Conservation (phyloP, 1,140 invertebrate genomes). For the Panonychus citri region DNA sequence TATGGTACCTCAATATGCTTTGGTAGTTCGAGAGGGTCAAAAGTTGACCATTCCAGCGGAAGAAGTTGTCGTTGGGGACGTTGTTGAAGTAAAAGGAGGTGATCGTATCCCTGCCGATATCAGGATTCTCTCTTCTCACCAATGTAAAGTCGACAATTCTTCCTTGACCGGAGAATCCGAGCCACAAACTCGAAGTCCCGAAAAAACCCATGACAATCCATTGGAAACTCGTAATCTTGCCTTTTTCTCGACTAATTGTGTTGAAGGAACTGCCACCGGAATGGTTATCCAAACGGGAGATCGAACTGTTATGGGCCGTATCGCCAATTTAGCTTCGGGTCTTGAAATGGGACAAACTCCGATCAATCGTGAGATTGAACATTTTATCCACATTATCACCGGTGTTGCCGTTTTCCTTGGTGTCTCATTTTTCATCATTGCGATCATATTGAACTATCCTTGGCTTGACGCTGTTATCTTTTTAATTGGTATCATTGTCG, state of each 20-base stretch:
- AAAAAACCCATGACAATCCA: slow-evolving; percentile 85
- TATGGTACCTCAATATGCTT: slow-evolving; percentile 26
- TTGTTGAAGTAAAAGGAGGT: slow-evolving; percentile 54
- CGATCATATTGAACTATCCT: slow-evolving; percentile 86
- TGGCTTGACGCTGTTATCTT: slow-evolving; percentile 97
- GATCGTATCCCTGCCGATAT: slow-evolving; percentile 83
- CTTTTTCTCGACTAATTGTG: slow-evolving; percentile 91
- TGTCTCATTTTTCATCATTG: slow-evolving; percentile 66
- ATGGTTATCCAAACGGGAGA: slow-evolving; percentile 92
- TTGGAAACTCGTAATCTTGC: slow-evolving; percentile 88
- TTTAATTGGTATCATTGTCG: slow-evolving; percentile 48
- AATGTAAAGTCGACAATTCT: slow-evolving; percentile 54
- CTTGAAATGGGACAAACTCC: slow-evolving; percentile 89
- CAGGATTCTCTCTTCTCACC: slow-evolving; percentile 62
- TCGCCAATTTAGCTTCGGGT: slow-evolving; percentile 86
- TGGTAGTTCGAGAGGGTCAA: slow-evolving; percentile 44
- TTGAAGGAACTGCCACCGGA: slow-evolving; percentile 80
- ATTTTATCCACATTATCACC: slow-evolving; percentile 97
- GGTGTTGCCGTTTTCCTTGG: slow-evolving; percentile 94
- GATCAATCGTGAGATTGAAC: slow-evolving; percentile 92
- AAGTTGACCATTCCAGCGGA: slow-evolving; percentile 68
- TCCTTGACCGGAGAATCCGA: slow-evolving; percentile 84
- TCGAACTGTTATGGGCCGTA: slow-evolving; percentile 95
- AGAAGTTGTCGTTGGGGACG: slow-evolving; percentile 41
- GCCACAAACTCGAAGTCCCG: slow-evolving; percentile 64